A percentile compares a stretch with the other conserved stretches of the same genome.
These are phyloP conservation scores for Sipunculus nudus DNA, from an alignment of 2,888 invertebrate genomes.

Conservation along the genomic window DNA sequence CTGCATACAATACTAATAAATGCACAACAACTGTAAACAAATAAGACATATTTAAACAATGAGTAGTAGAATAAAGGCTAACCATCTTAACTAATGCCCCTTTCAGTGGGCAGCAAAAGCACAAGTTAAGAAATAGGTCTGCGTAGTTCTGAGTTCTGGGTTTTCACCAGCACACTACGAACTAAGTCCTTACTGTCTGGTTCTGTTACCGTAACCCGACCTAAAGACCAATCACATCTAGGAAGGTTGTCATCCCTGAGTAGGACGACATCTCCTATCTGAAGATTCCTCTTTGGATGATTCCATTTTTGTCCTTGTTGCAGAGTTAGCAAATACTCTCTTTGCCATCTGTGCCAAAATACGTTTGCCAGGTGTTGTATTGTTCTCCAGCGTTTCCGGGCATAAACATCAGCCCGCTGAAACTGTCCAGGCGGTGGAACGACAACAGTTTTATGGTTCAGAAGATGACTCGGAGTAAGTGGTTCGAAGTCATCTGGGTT, in stretches of 20 bases:
- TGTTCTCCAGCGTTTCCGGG: background rate
- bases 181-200: background rate
- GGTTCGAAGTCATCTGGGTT: conserved; percentile 15
- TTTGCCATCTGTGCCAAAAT: background rate
- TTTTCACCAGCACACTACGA: background rate
- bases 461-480: conserved; percentile 20
- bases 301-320: background rate
- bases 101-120: too few species aligned
- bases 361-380: background rate
- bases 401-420: background rate
- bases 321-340: background rate
- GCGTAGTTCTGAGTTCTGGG: too few species aligned
- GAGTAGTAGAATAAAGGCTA: too few species aligned
- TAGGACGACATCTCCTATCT: background rate
- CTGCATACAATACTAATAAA: too few species aligned
- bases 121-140: too few species aligned
- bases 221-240: background rate
- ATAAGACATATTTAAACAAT: too few species aligned
- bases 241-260: background rate
- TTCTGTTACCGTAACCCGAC: background rate
- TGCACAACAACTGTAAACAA: too few species aligned
- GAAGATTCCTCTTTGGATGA: background rate
- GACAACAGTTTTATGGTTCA: conserved; percentile 14
- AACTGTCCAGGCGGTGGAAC: background rate
- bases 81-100: too few species aligned